Evolutionary conservation across 2,888 invertebrate species (phyloP).

Genomic region (Oasisia sp.): DNA sequence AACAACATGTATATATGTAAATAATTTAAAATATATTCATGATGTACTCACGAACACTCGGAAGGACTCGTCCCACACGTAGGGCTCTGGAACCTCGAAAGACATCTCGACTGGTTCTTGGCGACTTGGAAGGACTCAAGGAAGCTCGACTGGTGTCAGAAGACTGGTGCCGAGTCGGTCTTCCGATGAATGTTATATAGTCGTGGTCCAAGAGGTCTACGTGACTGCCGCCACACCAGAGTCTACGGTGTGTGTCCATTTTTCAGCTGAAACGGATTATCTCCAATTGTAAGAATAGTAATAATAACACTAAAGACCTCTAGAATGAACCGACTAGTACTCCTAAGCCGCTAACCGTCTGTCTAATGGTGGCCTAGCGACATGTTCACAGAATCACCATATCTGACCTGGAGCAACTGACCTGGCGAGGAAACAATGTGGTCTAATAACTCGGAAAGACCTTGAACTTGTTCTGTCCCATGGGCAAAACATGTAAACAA

Average conservation of each 20-base stretch:
- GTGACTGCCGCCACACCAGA: neutral
- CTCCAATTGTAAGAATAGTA: neutral
- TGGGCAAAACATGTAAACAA: too few relatives aligned
- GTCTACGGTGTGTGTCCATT: neutral
- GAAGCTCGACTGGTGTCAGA: neutral
- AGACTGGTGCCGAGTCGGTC: neutral
- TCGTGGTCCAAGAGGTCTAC: neutral
- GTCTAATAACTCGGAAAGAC: too few relatives aligned
- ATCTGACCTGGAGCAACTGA: too few relatives aligned
- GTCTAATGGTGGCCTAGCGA: too few relatives aligned
- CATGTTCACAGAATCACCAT: too few relatives aligned
- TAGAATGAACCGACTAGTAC: neutral
- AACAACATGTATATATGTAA: neutral
- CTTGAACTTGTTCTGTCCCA: too few relatives aligned
- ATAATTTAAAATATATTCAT: neutral
- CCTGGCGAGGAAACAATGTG: too few relatives aligned
- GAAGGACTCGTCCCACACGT: neutral
- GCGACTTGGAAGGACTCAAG: constrained; percentile 18
- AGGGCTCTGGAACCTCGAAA: constrained; percentile 20
- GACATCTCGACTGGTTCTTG: constrained; percentile 18
- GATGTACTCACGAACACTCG: neutral
- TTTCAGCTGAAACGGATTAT: neutral
- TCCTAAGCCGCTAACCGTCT: neutral
- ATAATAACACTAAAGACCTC: neutral
- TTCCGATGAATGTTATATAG: neutral